phyloP scores from a whole-genome alignment of 2,888 invertebrate genomes.

The Caenorhabditis japonica region DNA sequence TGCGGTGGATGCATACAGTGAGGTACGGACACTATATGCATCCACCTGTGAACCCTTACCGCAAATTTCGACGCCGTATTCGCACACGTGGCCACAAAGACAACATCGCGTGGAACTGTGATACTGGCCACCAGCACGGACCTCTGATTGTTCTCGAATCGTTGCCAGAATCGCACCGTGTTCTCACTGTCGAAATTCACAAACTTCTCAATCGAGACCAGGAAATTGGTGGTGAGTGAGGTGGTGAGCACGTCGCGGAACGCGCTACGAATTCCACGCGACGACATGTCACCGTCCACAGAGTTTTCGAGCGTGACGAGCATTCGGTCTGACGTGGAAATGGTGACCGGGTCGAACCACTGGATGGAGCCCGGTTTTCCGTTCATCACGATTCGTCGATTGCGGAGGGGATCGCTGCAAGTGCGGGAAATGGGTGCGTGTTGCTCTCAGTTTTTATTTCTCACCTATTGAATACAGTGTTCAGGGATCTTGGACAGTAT shows the following conservation, averaged over 20 bases:
- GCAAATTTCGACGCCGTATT: constrained; percentile 1
- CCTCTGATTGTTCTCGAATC: constrained; percentile 11
- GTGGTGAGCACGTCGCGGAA: constrained; percentile 42
- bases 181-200: constrained; percentile 51
- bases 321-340: constrained; percentile 10
- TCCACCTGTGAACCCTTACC: too few species aligned
- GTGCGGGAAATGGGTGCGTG: background rate
- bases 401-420: constrained; percentile 59
- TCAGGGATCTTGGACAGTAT: constrained; percentile 49
- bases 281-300: constrained; percentile 56
- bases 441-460: background rate
- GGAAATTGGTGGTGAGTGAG: constrained; percentile 15
- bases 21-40: too few species aligned
- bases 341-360: constrained; percentile 63
- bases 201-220: constrained; percentile 44
- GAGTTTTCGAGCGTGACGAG: constrained; percentile 55
- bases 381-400: constrained; percentile 59
- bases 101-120: constrained; percentile 28
- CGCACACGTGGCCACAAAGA: constrained; percentile 34
- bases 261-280: constrained; percentile 27
- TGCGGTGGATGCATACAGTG: too few species aligned
- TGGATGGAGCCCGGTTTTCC: constrained; percentile 67
- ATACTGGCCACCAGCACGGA: constrained; percentile 25
- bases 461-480: constrained; percentile 45
- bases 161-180: constrained; percentile 57